Base-by-base conservation (phyloP, 2,888 invertebrate species). In the Clostera curtula region DNA sequence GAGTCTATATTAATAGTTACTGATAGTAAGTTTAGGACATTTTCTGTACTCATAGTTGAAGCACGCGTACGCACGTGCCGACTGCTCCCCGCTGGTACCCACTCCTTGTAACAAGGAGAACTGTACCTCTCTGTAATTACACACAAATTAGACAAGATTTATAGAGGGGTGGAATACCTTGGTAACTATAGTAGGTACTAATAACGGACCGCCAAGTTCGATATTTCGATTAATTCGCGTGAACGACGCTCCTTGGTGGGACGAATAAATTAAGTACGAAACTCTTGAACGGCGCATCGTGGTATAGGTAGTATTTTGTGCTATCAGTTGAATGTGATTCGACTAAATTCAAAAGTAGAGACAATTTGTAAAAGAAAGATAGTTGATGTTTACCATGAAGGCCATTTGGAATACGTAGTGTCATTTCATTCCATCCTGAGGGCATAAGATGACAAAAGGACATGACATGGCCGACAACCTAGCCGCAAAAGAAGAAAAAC, bases 61-160 rank as follows among this genome's bases (percentile, higher is more conserved):
- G 69, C 74, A 74, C 74, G 79, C 73, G 75, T 74, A 70, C 73
- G 79, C 82, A 80, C 83, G 83, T 83, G 82, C 77, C 77, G 56
- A 47, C 45, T 49, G 56, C 73, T 65, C 80, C 82, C 80, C 66
- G 80, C 76, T 71, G 75, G 62, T 75, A 77, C 76, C 75, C 77
- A 77, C 72, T 80, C 77, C 80, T 80, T 71, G 83, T 79, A 75
- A 77, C 77, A 65, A 54, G 61, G 74, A 73, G 74, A 73, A 71
- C 77, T 74, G 71, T 69, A 63, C 77, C 68, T 70, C 71, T 70
- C 79, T 77, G 79, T 83, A 83, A 83, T 83, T 82, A 83, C 83
- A 82, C 80, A 83, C 80, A 83, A 83, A 83, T 83, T 83, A 83
- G 80, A 79, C 76, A 82, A 83, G 82, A 83, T 83, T 83, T 83